These are phyloP conservation scores for Phalacrocorax carbo DNA, from an alignment of 2,113 vertebrate genomes.

Conservation along the genomic window DNA sequence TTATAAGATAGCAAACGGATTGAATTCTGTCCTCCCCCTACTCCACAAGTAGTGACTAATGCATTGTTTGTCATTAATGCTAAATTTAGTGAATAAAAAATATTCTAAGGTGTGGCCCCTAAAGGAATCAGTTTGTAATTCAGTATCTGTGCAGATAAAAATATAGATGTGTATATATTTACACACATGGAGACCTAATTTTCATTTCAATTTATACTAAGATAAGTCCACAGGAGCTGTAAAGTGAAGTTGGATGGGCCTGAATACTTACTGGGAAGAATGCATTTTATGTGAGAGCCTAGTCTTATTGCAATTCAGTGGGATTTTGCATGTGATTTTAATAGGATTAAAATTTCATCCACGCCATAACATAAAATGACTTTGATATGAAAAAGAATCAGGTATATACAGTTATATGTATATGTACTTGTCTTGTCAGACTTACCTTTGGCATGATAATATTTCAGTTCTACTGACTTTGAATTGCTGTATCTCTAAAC, in stretches of 20 bases:
- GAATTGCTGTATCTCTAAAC: constrained; percentile 1
- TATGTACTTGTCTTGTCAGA: not conserved
- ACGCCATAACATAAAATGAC: not conserved
- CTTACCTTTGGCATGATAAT: not conserved
- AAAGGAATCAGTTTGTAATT: not conserved
- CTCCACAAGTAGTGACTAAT: not conserved
- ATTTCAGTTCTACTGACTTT: not conserved
- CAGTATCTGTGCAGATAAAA: not conserved
- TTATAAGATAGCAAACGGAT: not conserved
- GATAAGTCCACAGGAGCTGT: not conserved
- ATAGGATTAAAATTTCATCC: not conserved
- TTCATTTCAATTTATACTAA: not conserved
- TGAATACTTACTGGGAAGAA: not conserved
- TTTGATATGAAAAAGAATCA: not conserved
- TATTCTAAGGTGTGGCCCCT: not conserved
- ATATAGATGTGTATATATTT: not conserved
- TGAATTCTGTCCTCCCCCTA: not conserved
- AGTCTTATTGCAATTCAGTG: not conserved
- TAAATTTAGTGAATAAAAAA: not conserved
- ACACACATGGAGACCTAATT: not conserved
- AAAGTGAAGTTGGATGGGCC: not conserved
- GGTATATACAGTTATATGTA: not conserved
- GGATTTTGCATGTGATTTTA: not conserved
- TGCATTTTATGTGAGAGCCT: not conserved
- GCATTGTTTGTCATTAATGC: not conserved